Percentiles rank a stretch among this genome's conserved stretches.
These are phyloP conservation scores for Drosophila punjabiensis DNA, from an alignment of 1,140 invertebrate genomes.

Conservation along the genomic window DNA sequence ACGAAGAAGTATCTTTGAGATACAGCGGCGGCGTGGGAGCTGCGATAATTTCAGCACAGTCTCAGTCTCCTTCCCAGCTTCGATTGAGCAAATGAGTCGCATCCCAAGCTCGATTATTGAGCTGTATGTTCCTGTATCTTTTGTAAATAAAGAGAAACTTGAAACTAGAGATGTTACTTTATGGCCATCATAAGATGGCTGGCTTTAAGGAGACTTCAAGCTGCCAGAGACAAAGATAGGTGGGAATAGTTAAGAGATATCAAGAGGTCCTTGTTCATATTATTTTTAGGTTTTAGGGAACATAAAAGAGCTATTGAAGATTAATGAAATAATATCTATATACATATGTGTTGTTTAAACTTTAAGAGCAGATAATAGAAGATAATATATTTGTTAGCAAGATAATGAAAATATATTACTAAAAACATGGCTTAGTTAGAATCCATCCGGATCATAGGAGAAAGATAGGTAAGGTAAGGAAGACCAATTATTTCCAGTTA, in stretches of 20 bases:
- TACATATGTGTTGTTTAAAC: background rate
- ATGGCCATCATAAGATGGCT: slow-evolving; percentile 21
- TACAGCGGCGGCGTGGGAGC: slow-evolving; percentile 43
- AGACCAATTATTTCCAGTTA: too few relatives aligned
- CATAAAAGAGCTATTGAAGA: background rate
- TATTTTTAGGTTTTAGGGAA: background rate
- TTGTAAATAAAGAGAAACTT: too few relatives aligned
- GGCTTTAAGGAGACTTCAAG: slow-evolving; percentile 11
- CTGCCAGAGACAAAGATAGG: background rate
- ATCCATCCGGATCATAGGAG: too few relatives aligned
- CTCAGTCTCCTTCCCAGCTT: slow-evolving; percentile 4
- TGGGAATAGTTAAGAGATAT: background rate
- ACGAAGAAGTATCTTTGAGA: slow-evolving; percentile 34
- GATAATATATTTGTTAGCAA: background rate
- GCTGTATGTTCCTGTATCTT: slow-evolving; percentile 8
- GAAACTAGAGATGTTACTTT: slow-evolving; percentile 44
- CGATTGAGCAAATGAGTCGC: slow-evolving; percentile 54
- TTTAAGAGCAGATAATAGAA: background rate
- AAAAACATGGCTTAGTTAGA: too few relatives aligned
- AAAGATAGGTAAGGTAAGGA: too few relatives aligned
- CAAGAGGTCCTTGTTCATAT: background rate
- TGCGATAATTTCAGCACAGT: slow-evolving; percentile 51
- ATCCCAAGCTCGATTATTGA: slow-evolving; percentile 41
- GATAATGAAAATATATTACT: too few relatives aligned
- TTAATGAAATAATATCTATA: background rate